Base-by-base conservation (phyloP, 1,140 invertebrate species). In the Drosophila obscura region DNA sequence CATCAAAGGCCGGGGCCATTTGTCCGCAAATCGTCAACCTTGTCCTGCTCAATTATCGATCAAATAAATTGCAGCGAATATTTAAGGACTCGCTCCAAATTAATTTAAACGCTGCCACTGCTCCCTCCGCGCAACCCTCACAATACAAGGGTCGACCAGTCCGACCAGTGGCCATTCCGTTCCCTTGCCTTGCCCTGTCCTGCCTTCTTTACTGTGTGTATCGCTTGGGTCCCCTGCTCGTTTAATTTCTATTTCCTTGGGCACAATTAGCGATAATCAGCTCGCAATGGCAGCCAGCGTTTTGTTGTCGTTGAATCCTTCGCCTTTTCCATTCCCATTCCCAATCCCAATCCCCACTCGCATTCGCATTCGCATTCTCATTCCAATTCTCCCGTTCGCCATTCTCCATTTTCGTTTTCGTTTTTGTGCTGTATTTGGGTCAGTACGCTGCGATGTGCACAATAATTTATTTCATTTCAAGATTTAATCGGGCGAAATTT, bases 261-360 rank as follows among this genome's bases (percentile, higher is more conserved):
- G 67, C 75, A 63, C 83, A 87, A 87, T 87, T 87, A 87, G 79
- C 72, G 72, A 73, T 88, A 88, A 82, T 87, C 83, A 87, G 83
- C 69, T 71, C 60, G 68, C 71, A 56, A 39, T 67, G 66, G 48
- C 62, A 61, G 60, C 48, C 56, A 61, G 49, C 52, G 57, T 57
- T 58, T 50, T 59, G 63, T 50, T 59, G 63, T 73, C 52, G 68
- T 31, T 63, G 66, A 4, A 52, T 75, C 61, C 52, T 48, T 26
- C 46, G 39, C 5, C 35, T n/a, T 28, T 22, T 1, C 13, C 56
- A 26, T 69, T 76, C n/a, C 44, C 51, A 68, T 45, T 63, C 50
- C 15, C 78, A 56, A 56, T 80, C 60, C 19, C 41, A 56, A 49
- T 80, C 45, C 46, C 45, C 22, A 67, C 65, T 64, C 60, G 5